phyloP scores from a whole-genome alignment of 1,140 invertebrate species.

The Hestina assimilis region DNA sequence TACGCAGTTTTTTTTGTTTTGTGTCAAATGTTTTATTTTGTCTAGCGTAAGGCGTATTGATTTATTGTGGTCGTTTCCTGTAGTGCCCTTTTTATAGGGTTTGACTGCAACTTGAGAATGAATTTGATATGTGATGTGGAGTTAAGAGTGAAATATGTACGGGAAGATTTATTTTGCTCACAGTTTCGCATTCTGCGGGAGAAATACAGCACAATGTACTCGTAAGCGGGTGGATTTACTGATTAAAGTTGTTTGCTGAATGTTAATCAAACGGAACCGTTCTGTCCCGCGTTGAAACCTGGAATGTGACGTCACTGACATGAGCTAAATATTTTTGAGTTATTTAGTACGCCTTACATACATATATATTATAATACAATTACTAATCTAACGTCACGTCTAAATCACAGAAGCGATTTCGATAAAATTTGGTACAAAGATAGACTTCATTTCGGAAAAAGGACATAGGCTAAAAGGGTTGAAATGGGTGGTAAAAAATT shows the following conservation, averaged over 20 bases:
- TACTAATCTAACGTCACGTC: too few relatives aligned
- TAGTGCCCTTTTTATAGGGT: constrained; percentile 51
- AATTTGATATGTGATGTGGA: constrained; percentile 27
- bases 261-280: constrained; percentile 12
- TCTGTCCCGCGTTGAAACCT: background rate
- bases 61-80: constrained; percentile 66
- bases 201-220: background rate
- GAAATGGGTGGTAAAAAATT: too few relatives aligned
- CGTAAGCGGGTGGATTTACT: constrained; percentile 12
- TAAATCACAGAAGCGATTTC: too few relatives aligned
- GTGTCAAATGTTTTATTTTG: constrained; percentile 59
- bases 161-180: constrained; percentile 25
- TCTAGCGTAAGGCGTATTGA: constrained; percentile 56
- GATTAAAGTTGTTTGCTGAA: constrained; percentile 16
- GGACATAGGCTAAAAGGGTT: too few relatives aligned
- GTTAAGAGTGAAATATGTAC: constrained; percentile 24
- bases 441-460: too few relatives aligned
- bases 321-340: background rate
- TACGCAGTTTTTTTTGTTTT: constrained; percentile 52
- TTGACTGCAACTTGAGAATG: constrained; percentile 59
- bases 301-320: background rate
- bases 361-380: background rate
- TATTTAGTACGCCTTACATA: too few relatives aligned
- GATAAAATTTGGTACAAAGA: too few relatives aligned
- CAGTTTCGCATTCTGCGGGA: constrained; percentile 11